Percentiles rank a stretch among this genome's conserved stretches.
These are phyloP conservation scores for Epicauta chinensis DNA, from an alignment of 1,140 invertebrate species.

Conservation along the genomic window DNA sequence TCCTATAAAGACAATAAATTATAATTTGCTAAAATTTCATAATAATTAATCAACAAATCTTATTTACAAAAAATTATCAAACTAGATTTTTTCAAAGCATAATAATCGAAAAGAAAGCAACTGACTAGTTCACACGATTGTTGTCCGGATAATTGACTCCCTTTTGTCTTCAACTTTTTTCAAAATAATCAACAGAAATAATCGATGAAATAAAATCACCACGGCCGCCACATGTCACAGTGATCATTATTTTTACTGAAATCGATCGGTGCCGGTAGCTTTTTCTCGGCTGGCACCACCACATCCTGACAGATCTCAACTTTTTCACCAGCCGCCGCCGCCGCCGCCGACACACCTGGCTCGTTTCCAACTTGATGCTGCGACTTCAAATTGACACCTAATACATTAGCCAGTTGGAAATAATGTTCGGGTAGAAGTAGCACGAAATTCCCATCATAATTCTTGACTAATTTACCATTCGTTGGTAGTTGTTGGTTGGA, in stretches of 20 bases:
- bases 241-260: conserved; percentile 34
- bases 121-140: no score
- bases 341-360: conserved; percentile 18
- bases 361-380: conserved; percentile 11
- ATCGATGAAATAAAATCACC: conserved; percentile 24
- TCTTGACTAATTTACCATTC: conserved; percentile 29
- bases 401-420: conserved; percentile 38
- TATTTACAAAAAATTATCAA: no score
- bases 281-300: conserved; percentile 19
- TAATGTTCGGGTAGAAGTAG: conserved; percentile 42
- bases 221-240: conserved; percentile 38
- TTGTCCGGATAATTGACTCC: background rate
- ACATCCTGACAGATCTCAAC: background rate
- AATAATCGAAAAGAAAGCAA: no score
- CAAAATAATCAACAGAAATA: no score
- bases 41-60: no score
- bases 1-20: no score
- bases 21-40: no score
- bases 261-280: conserved; percentile 24
- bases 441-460: conserved; percentile 40
- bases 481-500: conserved; percentile 6
- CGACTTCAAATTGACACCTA: conserved; percentile 39
- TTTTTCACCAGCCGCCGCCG: conserved; percentile 1
- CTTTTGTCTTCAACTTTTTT: background rate
- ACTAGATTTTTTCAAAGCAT: no score